These are phyloP conservation scores for Sisor rabdophorus DNA, from an alignment of 2,113 vertebrate species.

Conservation along the genomic window DNA sequence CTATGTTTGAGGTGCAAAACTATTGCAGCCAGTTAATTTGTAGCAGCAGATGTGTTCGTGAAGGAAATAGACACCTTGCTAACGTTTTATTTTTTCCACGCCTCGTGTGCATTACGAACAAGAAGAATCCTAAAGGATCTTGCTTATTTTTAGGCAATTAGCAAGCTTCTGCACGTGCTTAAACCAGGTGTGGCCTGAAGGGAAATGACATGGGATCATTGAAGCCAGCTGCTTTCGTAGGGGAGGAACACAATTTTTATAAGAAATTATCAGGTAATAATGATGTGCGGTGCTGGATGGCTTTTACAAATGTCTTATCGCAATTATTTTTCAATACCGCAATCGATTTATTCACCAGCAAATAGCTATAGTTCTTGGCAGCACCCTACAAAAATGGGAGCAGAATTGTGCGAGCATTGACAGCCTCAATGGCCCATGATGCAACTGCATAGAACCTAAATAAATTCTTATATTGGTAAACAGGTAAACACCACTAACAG, in stretches of 20 bases:
- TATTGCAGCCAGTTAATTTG: not conserved
- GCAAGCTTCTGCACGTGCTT: not conserved
- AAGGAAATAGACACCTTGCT: not conserved
- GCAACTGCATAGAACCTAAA: no score
- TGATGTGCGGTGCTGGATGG: not conserved
- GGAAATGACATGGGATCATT: not conserved
- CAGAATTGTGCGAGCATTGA: no score
- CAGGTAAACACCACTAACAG: no score
- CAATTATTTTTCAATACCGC: no score
- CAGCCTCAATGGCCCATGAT: no score
- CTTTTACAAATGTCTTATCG: not conserved
- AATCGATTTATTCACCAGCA: not conserved
- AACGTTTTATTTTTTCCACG: conserved; percentile 12
- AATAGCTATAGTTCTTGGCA: not conserved
- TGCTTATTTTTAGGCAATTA: conserved; percentile 17
- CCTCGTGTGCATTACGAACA: conserved; percentile 12
- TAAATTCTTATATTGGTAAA: no score
- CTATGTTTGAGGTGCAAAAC: not conserved
- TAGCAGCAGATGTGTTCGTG: not conserved
- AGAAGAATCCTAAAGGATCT: not conserved
- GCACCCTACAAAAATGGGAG: no score
- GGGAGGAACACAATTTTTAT: not conserved
- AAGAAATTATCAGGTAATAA: conserved; percentile 2
- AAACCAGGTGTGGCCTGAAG: conserved; percentile 4
- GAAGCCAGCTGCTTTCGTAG: conserved; percentile 13